These are phyloP conservation scores for Phaedon cochleariae DNA, from an alignment of 2,888 invertebrate species.

Conservation along the genomic window DNA sequence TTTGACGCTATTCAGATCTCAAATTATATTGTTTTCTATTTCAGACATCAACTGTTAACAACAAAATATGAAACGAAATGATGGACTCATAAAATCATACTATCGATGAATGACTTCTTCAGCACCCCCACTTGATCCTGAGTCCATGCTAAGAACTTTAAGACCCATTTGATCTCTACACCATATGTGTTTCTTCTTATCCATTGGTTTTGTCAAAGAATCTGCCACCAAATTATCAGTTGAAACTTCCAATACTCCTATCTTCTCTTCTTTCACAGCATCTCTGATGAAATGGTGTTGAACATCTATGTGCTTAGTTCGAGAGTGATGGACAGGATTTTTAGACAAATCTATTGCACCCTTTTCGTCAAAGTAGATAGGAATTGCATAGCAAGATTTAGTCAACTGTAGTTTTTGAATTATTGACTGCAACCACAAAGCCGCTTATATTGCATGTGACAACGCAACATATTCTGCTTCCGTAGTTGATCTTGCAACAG, in stretches of 20 bases:
- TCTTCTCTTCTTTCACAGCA: neutral
- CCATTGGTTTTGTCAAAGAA: neutral
- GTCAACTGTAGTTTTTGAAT: neutral
- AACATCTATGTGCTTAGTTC: neutral
- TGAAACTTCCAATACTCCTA: neutral
- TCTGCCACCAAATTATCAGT: neutral
- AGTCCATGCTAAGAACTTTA: too few relatives aligned
- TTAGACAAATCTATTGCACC: neutral
- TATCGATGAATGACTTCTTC: too few relatives aligned
- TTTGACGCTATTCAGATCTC: too few relatives aligned
- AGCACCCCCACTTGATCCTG: too few relatives aligned
- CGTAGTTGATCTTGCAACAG: neutral
- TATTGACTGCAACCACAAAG: too few relatives aligned
- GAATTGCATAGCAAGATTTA: neutral
- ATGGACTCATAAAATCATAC: too few relatives aligned
- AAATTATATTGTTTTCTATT: too few relatives aligned
- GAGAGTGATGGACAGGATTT: neutral
- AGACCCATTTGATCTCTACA: neutral
- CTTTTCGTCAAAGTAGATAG: neutral
- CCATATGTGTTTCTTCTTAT: neutral
- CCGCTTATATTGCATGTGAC: neutral
- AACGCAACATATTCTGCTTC: slow-evolving; percentile 1
- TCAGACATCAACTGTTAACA: too few relatives aligned
- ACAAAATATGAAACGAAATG: too few relatives aligned
- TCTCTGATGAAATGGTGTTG: neutral